Conservation (phyloP, 1,140 invertebrate genomes). For the Mactra quadrangularis region DNA sequence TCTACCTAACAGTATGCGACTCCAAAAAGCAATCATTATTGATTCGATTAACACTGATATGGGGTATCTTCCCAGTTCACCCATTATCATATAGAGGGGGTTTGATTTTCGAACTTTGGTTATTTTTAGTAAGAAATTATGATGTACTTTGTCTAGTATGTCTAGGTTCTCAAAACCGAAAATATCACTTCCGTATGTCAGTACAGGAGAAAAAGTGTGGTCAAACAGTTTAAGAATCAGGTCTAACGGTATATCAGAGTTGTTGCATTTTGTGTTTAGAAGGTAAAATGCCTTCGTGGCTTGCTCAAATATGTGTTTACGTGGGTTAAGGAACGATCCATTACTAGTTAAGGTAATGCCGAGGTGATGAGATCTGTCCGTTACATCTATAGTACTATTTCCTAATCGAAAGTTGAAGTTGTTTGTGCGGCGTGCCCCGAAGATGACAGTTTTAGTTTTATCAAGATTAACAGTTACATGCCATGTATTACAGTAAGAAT, state of each 20-base stretch:
- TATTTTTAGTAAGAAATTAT: constrained; percentile 23
- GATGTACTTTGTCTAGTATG: constrained; percentile 34
- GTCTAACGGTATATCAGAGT: constrained; percentile 6
- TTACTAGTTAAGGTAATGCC: constrained; percentile 10
- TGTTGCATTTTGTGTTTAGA: constrained; percentile 12
- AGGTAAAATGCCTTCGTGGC: constrained; percentile 27
- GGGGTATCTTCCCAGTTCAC: constrained; percentile 27
- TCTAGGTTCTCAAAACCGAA: constrained; percentile 30
- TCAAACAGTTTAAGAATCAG: constrained; percentile 36
- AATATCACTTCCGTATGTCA: constrained; percentile 31
- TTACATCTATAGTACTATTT: constrained; percentile 1
- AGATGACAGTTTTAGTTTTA: background rate
- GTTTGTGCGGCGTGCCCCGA: background rate
- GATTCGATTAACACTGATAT: constrained; percentile 11
- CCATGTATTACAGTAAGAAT: background rate
- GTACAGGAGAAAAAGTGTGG: constrained; percentile 17
- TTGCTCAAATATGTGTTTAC: constrained; percentile 24
- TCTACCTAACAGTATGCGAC: background rate
- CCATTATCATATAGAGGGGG: background rate
- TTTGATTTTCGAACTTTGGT: constrained; percentile 5
- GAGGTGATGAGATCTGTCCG: constrained; percentile 25
- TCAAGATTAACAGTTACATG: background rate
- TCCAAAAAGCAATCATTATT: constrained; percentile 29
- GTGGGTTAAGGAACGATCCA: constrained; percentile 29
- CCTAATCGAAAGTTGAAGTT: constrained; percentile 2